Evolutionary conservation across 2,888 invertebrate species (phyloP).

Genomic region (Sylvicola fuscatus): DNA sequence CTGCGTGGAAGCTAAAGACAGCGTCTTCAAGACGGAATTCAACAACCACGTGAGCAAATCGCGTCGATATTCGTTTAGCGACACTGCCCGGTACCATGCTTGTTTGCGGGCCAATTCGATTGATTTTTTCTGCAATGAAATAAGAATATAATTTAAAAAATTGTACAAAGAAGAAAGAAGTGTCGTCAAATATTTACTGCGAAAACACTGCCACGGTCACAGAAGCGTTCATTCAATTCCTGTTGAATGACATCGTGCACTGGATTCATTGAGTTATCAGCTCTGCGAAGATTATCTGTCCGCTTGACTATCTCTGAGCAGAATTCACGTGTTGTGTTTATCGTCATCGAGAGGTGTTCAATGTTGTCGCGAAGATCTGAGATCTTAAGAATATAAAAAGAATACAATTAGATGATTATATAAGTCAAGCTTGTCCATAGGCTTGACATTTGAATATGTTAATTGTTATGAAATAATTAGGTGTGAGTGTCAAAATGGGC

Average conservation of each 20-base stretch:
- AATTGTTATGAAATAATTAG: too few species aligned
- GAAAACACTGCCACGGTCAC: slow-evolving; percentile 22
- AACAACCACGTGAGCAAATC: slow-evolving; percentile 32
- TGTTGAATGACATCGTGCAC: slow-evolving; percentile 18
- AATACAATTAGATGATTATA: too few species aligned
- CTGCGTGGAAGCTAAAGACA: slow-evolving; percentile 28
- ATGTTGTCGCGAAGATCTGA: slow-evolving; percentile 23
- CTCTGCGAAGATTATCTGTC: too few species aligned
- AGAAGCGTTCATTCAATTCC: slow-evolving; percentile 18
- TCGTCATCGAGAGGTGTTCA: slow-evolving; percentile 18
- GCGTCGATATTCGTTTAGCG: slow-evolving; percentile 32
- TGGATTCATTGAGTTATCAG: too few species aligned
- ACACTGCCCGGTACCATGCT: slow-evolving; percentile 40
- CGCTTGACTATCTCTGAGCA: slow-evolving; percentile 17
- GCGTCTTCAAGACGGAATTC: slow-evolving; percentile 28
- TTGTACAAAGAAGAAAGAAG: too few species aligned
- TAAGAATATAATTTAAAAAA: too few species aligned
- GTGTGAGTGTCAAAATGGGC: too few species aligned
- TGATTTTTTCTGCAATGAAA: slow-evolving; percentile 21
- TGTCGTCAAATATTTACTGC: slow-evolving; percentile 13
- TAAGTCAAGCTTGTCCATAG: too few species aligned
- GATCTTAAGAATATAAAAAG: too few species aligned
- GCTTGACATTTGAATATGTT: too few species aligned
- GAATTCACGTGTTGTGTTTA: slow-evolving; percentile 16
- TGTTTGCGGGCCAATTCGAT: slow-evolving; percentile 39